Evolutionary conservation across 2,797 vertebrate genomes (phyloP).

Genomic region (Pogonophryne albipinna): DNA sequence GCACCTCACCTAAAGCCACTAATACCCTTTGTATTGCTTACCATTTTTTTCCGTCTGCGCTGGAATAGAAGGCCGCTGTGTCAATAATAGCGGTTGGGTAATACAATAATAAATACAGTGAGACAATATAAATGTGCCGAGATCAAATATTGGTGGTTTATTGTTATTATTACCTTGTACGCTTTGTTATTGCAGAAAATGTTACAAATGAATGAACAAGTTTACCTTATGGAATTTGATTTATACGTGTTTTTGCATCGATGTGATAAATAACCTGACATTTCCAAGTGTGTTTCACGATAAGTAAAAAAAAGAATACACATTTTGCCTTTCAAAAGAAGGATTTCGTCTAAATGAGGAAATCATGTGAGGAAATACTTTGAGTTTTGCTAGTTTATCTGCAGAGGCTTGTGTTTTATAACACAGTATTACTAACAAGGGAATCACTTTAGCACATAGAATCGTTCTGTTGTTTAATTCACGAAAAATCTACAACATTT

Average conservation of each 20-base stretch:
- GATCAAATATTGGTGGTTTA: not conserved
- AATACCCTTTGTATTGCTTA: not conserved
- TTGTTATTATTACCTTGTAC: not conserved
- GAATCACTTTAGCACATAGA: not conserved
- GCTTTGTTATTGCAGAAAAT: not conserved
- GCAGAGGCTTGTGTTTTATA: not conserved
- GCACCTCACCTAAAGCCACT: not conserved
- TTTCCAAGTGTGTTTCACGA: not conserved
- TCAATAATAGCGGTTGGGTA: not conserved
- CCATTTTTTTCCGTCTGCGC: too few species aligned
- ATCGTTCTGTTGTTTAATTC: not conserved
- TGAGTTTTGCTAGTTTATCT: not conserved
- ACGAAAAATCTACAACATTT: too few species aligned
- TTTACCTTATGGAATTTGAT: not conserved
- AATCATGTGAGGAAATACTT: not conserved
- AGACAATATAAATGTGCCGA: not conserved
- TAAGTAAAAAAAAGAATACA: not conserved
- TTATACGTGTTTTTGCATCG: not conserved
- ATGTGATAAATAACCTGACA: not conserved
- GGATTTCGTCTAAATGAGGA: not conserved
- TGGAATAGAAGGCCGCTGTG: not conserved
- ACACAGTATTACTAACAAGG: not conserved
- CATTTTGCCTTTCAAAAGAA: accelerated
- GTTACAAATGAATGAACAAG: not conserved
- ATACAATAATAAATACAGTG: not conserved